Evolutionary conservation across 2,888 invertebrate genomes (phyloP).

Genomic region (Timandra comae): DNA sequence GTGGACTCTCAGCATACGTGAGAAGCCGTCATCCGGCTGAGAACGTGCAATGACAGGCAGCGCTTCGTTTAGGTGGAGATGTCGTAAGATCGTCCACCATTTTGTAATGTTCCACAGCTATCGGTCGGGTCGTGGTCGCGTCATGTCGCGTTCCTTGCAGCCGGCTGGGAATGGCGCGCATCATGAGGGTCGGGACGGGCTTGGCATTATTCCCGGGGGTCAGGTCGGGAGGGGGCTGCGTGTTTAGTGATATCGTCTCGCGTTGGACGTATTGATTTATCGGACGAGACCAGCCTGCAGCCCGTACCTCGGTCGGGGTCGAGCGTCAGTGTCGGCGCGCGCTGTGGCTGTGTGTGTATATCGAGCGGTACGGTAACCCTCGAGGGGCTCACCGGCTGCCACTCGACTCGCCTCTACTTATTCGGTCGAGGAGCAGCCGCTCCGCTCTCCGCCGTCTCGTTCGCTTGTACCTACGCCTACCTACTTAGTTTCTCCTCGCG

Average conservation of each 20-base stretch:
- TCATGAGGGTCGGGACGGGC: conserved; percentile 65
- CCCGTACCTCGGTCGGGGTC: conserved; percentile 61
- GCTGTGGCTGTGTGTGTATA: conserved; percentile 66
- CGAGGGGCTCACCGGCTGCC: conserved; percentile 72
- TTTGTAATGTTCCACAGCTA: conserved; percentile 75
- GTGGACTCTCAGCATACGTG: conserved; percentile 68
- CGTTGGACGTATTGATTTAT: conserved; percentile 72
- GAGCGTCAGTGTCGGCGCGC: conserved; percentile 70
- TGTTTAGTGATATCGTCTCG: conserved; percentile 49
- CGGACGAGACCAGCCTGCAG: conserved; percentile 72
- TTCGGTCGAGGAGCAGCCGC: conserved; percentile 71
- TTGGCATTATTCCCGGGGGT: conserved; percentile 68
- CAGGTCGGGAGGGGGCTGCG: conserved; percentile 64
- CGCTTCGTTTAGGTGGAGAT: conserved; percentile 72
- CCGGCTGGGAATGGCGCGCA: conserved; percentile 64
- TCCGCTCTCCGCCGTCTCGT: conserved; percentile 45
- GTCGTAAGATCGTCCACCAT: conserved; percentile 79
- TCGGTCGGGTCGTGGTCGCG: conserved; percentile 70
- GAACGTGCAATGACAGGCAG: conserved; percentile 70
- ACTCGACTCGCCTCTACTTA: conserved; percentile 74
- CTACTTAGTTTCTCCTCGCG: conserved; percentile 71
- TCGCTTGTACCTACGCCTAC: conserved; percentile 70
- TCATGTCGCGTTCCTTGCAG: conserved; percentile 71
- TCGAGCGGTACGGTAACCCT: conserved; percentile 75
- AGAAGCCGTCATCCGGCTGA: conserved; percentile 75